A percentile compares a stretch with the other conserved stretches of the same genome.
These are phyloP conservation scores for Tenualosa thibaudeaui DNA, from an alignment of 2,797 vertebrate species.

Conservation along the genomic window DNA sequence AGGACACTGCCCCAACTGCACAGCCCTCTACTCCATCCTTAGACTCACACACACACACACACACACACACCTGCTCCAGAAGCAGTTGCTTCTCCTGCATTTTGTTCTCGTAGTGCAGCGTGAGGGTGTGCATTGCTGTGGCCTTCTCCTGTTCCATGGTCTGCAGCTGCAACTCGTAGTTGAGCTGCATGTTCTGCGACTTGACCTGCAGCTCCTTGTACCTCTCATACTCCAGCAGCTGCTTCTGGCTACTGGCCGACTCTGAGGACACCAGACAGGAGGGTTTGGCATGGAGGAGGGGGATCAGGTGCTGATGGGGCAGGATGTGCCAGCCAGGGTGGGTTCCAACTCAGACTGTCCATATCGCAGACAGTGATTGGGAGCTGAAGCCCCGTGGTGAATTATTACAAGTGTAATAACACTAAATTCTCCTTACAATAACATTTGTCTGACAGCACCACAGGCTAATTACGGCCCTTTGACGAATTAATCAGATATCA, in stretches of 20 bases:
- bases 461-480: neutral
- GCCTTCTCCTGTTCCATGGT: neutral
- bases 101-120: constrained; percentile 70
- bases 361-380: neutral
- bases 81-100: constrained; percentile 67
- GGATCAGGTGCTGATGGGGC: too few relatives aligned
- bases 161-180: neutral
- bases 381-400: neutral
- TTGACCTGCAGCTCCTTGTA: neutral
- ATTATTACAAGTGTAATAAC: neutral
- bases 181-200: neutral
- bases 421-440: neutral
- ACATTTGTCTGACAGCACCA: neutral
- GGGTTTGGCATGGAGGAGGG: neutral
- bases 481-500: neutral
- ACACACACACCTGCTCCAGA: constrained; percentile 68
- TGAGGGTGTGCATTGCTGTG: constrained; percentile 57
- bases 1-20: neutral
- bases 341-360: neutral
- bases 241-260: neutral
- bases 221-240: neutral
- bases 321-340: neutral
- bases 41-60: neutral
- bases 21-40: neutral
- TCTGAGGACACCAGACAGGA: neutral